Conservation (phyloP, 2,113 vertebrate species). For the Empidonax traillii region DNA sequence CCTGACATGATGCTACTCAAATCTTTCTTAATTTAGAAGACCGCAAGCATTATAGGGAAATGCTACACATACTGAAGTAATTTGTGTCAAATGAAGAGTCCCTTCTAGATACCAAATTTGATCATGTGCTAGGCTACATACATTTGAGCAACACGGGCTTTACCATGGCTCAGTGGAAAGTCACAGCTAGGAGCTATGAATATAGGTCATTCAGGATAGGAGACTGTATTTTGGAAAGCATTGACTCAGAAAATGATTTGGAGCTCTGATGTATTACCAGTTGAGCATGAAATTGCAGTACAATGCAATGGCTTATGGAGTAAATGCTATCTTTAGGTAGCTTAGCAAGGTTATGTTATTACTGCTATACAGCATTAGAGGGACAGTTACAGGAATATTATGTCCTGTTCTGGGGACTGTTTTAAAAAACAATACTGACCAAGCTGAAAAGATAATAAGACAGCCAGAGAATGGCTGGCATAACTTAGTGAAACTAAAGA, state of each 20-base stretch:
- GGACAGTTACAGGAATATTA: background rate
- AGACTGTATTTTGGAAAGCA: slow-evolving; percentile 47
- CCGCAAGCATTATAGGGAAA: background rate
- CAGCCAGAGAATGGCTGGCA: background rate
- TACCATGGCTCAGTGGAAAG: slow-evolving; percentile 34
- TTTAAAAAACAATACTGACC: background rate
- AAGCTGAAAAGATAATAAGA: background rate
- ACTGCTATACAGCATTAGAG: background rate
- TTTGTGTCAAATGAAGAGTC: background rate
- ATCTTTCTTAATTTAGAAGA: background rate
- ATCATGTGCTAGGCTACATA: background rate
- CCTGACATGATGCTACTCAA: background rate
- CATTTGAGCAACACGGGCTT: background rate
- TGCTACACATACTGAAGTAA: background rate
- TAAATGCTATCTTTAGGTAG: slow-evolving; percentile 3
- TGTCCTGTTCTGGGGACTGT: background rate
- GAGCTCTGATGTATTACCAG: slow-evolving; percentile 23
- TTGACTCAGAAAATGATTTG: slow-evolving; percentile 48
- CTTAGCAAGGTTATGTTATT: slow-evolving; percentile 4
- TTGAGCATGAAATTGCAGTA: slow-evolving; percentile 55
- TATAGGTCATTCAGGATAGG: slow-evolving; percentile 10
- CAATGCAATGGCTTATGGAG: background rate
- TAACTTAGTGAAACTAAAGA: background rate
- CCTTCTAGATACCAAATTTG: background rate
- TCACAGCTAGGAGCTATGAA: slow-evolving; percentile 42